Conservation (phyloP, 2,888 invertebrate species). For the Periphyllus acericola region DNA sequence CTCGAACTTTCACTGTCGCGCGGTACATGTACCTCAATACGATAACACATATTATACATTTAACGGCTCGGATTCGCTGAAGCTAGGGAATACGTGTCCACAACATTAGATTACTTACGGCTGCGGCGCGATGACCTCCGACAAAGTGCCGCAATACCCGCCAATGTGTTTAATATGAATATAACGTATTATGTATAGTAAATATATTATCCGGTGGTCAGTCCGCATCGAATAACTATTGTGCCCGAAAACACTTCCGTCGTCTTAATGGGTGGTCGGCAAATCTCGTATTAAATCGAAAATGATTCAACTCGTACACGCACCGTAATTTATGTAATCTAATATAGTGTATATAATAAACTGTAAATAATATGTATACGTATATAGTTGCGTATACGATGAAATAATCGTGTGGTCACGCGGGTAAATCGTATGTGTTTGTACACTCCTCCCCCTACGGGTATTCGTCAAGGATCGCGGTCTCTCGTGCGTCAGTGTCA, state of each 20-base stretch:
- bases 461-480: neutral
- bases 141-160: neutral
- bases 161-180: neutral
- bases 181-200: neutral
- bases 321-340: too few relatives aligned
- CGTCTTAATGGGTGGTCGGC: conserved; percentile 41
- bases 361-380: neutral
- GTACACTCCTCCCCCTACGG: neutral
- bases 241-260: neutral
- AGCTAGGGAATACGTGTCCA: neutral
- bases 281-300: conserved; percentile 47
- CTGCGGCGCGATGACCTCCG: neutral
- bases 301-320: conserved; percentile 9
- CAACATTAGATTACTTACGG: neutral
- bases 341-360: too few relatives aligned
- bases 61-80: neutral
- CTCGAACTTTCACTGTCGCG: neutral
- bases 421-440: conserved; percentile 12
- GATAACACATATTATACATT: neutral
- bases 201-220: neutral
- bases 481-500: neutral
- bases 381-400: neutral
- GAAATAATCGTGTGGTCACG: conserved; percentile 29
- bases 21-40: neutral
- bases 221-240: neutral